Evolutionary conservation across 1,140 invertebrate species (phyloP).

Genomic region (Drosophila baimaii): DNA sequence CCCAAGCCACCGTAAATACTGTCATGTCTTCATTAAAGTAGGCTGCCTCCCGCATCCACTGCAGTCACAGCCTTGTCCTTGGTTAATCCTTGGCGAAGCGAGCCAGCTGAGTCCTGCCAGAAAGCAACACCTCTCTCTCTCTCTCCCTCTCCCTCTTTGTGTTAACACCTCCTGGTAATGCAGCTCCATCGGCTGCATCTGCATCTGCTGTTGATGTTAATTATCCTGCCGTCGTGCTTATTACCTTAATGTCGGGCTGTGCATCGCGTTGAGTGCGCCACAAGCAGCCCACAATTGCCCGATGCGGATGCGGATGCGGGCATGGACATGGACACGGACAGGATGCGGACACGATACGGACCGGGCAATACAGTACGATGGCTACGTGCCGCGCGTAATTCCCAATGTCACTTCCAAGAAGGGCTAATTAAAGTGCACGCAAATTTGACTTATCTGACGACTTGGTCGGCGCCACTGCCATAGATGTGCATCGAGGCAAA

Average conservation of each 20-base stretch:
- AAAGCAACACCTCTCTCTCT: not conserved
- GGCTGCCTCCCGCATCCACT: not conserved
- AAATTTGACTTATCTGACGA: slow-evolving; percentile 72
- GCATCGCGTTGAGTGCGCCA: slow-evolving; percentile 48
- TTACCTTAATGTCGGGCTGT: slow-evolving; percentile 74
- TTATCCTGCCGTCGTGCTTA: slow-evolving; percentile 69
- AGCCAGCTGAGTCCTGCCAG: slow-evolving; percentile 32
- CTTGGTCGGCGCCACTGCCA: slow-evolving; percentile 46
- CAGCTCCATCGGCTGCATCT: slow-evolving; percentile 30
- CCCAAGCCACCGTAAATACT: not conserved
- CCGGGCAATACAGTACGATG: slow-evolving; percentile 4
- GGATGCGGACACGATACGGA: slow-evolving; percentile 10
- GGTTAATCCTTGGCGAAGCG: slow-evolving; percentile 10
- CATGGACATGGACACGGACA: not conserved
- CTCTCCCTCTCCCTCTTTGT: not conserved
- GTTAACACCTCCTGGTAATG: not conserved
- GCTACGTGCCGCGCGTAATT: slow-evolving; percentile 69
- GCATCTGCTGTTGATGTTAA: slow-evolving; percentile 65
- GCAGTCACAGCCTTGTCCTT: slow-evolving; percentile 8
- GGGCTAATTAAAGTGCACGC: slow-evolving; percentile 76
- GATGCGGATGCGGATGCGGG: slow-evolving; percentile 16
- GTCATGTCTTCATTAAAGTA: not conserved
- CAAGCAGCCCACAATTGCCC: slow-evolving; percentile 64
- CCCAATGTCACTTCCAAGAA: slow-evolving; percentile 53
- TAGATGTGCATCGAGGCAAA: slow-evolving; percentile 35